Evolutionary conservation across 2,888 invertebrate species (phyloP).

Genomic region (Andrena flavipes): DNA sequence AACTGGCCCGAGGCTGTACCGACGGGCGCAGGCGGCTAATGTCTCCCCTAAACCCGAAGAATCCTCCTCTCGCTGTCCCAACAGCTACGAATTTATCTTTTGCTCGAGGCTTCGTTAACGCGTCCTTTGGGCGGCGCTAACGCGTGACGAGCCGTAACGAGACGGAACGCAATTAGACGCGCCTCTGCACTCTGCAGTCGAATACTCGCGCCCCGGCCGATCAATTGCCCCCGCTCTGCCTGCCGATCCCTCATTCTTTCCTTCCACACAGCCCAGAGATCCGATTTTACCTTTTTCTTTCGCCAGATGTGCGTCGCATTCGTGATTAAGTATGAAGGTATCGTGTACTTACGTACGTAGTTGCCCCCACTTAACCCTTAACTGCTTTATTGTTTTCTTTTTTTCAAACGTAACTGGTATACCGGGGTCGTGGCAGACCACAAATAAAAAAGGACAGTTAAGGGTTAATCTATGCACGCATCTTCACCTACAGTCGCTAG

Average conservation of each 20-base stretch:
- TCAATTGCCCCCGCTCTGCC: background rate
- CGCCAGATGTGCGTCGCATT: too few species aligned
- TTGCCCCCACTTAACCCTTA: too few species aligned
- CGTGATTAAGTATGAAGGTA: too few species aligned
- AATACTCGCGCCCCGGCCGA: background rate
- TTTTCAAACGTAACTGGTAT: too few species aligned
- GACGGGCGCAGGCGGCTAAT: conserved; percentile 44
- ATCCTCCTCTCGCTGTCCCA: conserved; percentile 36
- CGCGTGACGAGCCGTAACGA: conserved; percentile 48
- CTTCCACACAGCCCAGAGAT: background rate
- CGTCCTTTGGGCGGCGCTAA: conserved; percentile 33
- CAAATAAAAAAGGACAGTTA: too few species aligned
- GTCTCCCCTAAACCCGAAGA: conserved; percentile 50
- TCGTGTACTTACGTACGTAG: too few species aligned
- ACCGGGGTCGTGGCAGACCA: too few species aligned
- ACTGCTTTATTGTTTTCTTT: too few species aligned
- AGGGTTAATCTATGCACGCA: too few species aligned
- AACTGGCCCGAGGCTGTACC: conserved; percentile 39
- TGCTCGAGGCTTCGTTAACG: conserved; percentile 42
- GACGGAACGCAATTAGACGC: conserved; percentile 33
- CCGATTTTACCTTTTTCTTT: too few species aligned
- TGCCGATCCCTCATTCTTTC: background rate
- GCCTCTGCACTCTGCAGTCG: background rate
- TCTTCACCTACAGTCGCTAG: too few species aligned
- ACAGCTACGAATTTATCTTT: conserved; percentile 14